These are phyloP conservation scores for Unio pictorum DNA, from an alignment of 2,888 invertebrate genomes.

Conservation along the genomic window DNA sequence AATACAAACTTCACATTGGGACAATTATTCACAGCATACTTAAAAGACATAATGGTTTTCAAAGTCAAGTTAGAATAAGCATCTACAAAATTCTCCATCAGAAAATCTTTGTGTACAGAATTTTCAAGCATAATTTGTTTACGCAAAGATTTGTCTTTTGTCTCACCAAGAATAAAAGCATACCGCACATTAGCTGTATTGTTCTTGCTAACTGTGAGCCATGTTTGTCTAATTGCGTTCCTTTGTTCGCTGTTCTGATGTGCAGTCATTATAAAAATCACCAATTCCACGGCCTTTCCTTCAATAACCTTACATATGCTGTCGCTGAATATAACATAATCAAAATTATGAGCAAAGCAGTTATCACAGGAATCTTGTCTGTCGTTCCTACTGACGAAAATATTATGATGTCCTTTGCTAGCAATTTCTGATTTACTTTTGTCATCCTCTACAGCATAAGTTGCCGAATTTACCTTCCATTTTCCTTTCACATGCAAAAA, in stretches of 20 bases:
- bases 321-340: constrained; percentile 22
- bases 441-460: no score
- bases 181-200: constrained; percentile 27
- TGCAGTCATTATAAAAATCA: constrained; percentile 24
- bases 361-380: constrained; percentile 12
- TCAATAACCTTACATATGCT: constrained; percentile 18
- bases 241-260: constrained; percentile 16
- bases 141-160: constrained; percentile 2
- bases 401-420: no score
- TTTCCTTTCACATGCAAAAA: no score
- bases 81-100: constrained; percentile 29
- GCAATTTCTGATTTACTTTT: no score
- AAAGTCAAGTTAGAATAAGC: constrained; percentile 28
- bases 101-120: constrained; percentile 20
- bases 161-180: constrained; percentile 32
- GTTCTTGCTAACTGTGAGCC: constrained; percentile 20
- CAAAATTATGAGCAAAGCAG: constrained; percentile 28
- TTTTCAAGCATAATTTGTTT: constrained; percentile 16
- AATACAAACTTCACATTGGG: constrained; percentile 23
- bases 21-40: constrained; percentile 27
- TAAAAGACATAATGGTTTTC: constrained; percentile 33
- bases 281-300: constrained; percentile 14
- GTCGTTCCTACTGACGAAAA: no score
- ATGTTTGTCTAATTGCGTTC: constrained; percentile 31
- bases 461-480: no score